Evolutionary conservation across 2,113 vertebrate genomes (phyloP).

Genomic region (Oriolus oriolus): DNA sequence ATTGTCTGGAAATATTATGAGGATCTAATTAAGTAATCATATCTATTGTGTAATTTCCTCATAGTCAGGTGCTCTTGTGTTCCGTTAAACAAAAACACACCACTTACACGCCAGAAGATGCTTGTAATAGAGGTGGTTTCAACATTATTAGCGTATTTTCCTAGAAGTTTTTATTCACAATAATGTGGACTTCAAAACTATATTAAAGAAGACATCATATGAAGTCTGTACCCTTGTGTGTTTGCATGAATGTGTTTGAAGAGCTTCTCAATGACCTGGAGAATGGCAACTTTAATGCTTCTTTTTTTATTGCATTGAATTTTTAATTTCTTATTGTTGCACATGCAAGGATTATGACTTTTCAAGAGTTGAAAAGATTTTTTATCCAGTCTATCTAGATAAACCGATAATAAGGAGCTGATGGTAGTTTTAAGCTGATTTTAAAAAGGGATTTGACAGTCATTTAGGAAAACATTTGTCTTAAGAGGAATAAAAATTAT

Average conservation of each 20-base stretch:
- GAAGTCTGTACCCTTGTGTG: neutral
- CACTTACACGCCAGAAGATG: neutral
- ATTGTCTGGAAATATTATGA: neutral
- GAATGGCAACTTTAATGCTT: neutral
- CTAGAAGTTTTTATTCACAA: neutral
- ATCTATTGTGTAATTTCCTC: neutral
- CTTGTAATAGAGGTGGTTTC: neutral
- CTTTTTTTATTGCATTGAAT: neutral
- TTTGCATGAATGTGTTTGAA: neutral
- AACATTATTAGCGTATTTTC: neutral
- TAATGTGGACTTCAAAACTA: neutral
- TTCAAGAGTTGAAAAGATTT: neutral
- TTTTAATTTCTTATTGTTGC: neutral
- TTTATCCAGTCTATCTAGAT: neutral
- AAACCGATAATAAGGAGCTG: neutral
- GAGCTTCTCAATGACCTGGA: neutral
- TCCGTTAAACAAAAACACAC: neutral
- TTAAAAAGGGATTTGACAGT: neutral
- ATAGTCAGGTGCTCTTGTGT: neutral
- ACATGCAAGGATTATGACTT: neutral
- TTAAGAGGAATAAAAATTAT: neutral
- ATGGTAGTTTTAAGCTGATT: neutral
- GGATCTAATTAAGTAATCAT: neutral
- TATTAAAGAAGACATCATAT: neutral
- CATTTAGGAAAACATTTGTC: neutral